Percentiles rank a stretch among this genome's conserved stretches.
Evolutionary conservation across 2,888 invertebrate genomes (phyloP).

Genomic region (Malthinus seriepunctatus): DNA sequence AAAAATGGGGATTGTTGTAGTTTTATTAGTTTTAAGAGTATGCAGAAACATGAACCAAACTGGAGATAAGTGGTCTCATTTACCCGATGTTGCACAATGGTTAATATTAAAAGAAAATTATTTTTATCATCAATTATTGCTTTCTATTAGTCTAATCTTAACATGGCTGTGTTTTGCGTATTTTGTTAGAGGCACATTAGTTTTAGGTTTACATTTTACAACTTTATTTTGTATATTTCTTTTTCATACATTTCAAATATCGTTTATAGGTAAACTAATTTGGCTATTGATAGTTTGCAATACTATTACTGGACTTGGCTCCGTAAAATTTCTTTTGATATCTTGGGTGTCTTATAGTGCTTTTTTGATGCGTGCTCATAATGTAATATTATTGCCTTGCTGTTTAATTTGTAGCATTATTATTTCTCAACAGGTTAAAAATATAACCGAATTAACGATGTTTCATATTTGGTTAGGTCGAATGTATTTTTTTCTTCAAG

Average conservation of each 20-base stretch:
- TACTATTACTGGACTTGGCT: conserved; percentile 10
- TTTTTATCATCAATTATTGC: conserved; percentile 46
- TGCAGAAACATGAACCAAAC: conserved; percentile 81
- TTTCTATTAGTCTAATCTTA: conserved; percentile 38
- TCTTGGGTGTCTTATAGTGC: conserved; percentile 59
- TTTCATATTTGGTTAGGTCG: conserved; percentile 67
- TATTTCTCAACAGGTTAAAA: conserved; percentile 54
- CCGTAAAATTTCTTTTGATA: conserved; percentile 11
- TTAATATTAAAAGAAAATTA: conserved; percentile 62
- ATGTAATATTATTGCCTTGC: conserved; percentile 69
- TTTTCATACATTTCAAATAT: conserved; percentile 35
- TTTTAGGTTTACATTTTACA: conserved; percentile 18
- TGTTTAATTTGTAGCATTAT: conserved; percentile 59
- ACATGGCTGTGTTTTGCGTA: conserved; percentile 24
- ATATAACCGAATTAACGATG: conserved; percentile 37
- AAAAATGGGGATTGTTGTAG: conserved; percentile 26
- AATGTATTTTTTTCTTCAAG: conserved; percentile 87
- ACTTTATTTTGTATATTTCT: conserved; percentile 40
- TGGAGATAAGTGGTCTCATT: conserved; percentile 81
- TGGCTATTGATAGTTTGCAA: conserved; percentile 38
- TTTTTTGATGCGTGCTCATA: conserved; percentile 73
- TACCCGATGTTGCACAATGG: conserved; percentile 77
- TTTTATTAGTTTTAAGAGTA: conserved; percentile 60
- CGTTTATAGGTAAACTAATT: conserved; percentile 25
- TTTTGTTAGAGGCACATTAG: neutral